Evolutionary conservation across 2,888 invertebrate genomes (phyloP).

Genomic region (Hydropsyche betteni): DNA sequence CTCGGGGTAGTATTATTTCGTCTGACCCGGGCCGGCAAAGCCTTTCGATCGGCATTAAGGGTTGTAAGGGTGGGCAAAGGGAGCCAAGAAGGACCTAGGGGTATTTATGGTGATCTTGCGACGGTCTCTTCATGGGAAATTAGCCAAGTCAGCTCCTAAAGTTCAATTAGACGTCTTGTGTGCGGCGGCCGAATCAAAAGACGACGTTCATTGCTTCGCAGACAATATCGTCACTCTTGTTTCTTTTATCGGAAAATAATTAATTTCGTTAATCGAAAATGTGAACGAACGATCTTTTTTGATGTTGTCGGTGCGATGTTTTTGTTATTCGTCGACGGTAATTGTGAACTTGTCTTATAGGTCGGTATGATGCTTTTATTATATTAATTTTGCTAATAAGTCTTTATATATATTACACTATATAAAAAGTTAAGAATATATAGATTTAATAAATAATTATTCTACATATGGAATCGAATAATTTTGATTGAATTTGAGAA

Average conservation of each 20-base stretch:
- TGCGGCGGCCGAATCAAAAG: conserved; percentile 29
- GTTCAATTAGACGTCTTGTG: conserved; percentile 45
- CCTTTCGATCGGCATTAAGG: conserved; percentile 41
- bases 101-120: conserved; percentile 35
- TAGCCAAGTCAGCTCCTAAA: conserved; percentile 37
- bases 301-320: background rate
- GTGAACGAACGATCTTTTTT: background rate
- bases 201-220: conserved; percentile 3
- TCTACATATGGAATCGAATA: too few relatives aligned
- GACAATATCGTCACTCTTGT: conserved; percentile 28
- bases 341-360: too few relatives aligned
- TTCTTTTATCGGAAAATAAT: background rate
- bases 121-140: conserved; percentile 38
- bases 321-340: too few relatives aligned
- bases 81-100: background rate
- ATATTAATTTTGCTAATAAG: too few relatives aligned
- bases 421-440: too few relatives aligned
- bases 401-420: too few relatives aligned
- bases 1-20: too few relatives aligned
- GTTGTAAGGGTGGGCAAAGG: too few relatives aligned
- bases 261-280: background rate
- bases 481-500: too few relatives aligned
- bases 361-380: too few relatives aligned
- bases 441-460: too few relatives aligned
- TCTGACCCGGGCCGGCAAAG: conserved; percentile 21